These are phyloP conservation scores for Acanthochromis polyacanthus DNA, from an alignment of 2,113 vertebrate genomes.

Conservation along the genomic window DNA sequence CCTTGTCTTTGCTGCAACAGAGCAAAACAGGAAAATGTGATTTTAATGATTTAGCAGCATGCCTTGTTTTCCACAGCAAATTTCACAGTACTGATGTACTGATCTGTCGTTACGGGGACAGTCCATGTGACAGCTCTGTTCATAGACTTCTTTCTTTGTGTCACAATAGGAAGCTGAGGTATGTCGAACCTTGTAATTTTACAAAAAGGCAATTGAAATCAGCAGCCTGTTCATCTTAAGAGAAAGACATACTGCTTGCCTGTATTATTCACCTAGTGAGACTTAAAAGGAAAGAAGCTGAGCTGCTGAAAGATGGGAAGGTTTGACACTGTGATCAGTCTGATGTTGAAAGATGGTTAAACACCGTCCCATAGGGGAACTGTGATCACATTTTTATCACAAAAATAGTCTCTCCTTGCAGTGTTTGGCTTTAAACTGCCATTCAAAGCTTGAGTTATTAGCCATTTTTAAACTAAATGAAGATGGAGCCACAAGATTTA, in stretches of 20 bases:
- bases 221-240: constrained; percentile 13
- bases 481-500: neutral
- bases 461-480: neutral
- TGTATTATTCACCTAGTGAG: neutral
- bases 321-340: neutral
- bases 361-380: neutral
- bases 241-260: constrained; percentile 1
- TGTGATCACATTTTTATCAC: neutral
- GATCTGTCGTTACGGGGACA: neutral
- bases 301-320: neutral
- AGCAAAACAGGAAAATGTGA: constrained; percentile 42
- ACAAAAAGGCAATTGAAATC: constrained; percentile 7
- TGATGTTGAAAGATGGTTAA: neutral
- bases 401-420: neutral
- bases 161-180: neutral
- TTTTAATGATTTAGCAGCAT: constrained; percentile 57
- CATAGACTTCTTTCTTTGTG: neutral
- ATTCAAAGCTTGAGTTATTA: neutral
- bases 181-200: constrained; percentile 11
- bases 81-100: constrained; percentile 9
- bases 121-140: constrained; percentile 22
- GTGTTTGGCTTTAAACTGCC: neutral
- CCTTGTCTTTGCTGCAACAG: constrained; percentile 22
- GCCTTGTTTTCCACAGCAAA: neutral
- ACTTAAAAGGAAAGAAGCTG: constrained; percentile 2